Base-by-base conservation (phyloP, 1,140 invertebrate genomes). In the Atta cephalotes region DNA sequence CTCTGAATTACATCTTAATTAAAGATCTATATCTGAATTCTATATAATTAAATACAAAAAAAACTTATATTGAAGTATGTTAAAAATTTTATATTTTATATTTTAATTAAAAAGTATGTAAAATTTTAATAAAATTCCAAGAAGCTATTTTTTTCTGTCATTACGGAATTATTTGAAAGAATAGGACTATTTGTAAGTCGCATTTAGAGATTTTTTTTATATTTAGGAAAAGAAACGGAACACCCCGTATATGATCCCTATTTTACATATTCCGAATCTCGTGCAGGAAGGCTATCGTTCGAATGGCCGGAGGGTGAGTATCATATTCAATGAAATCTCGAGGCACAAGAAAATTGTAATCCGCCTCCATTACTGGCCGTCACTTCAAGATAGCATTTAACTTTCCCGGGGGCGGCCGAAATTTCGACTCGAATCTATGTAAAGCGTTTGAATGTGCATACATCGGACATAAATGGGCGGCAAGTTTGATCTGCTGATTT, bases 241-340 rank as follows among this genome's bases (percentile, higher is more conserved):
- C 21, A 78, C 76, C 39, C 60, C 9, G 39, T 78, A 78, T 78
- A 51, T 49, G 31, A 21, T 12, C 16, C 6, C 21, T 49, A 78
- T 31, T 78, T 78, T 78, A 65, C 58, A 78, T 65, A 78, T 16
- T 16, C 35, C 39, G 25, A 63, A 65, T 78, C 62, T 65, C 18
- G 10, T n/a, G 25, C 39, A 39, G 60, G 25, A 18, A 45, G 76
- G 25, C 35, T 25, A 62, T 49, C 60, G 60, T 63, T 78, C 60
- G 60, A 3, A 63, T 78, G 25, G 76, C 76, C 76, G 39, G 76
- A 65, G 76, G 76, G 76, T 25, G 60, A 65, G 60, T 78, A 65
- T 65, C 76, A 49, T 78, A 78, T 78, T 78, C 76, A 78, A 78
- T 78, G 60, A 78, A 63, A 78, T 65, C 60, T 65, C 45, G 25